Evolutionary conservation across 2,888 invertebrate species (phyloP).

Genomic region (Coenonympha arcania): DNA sequence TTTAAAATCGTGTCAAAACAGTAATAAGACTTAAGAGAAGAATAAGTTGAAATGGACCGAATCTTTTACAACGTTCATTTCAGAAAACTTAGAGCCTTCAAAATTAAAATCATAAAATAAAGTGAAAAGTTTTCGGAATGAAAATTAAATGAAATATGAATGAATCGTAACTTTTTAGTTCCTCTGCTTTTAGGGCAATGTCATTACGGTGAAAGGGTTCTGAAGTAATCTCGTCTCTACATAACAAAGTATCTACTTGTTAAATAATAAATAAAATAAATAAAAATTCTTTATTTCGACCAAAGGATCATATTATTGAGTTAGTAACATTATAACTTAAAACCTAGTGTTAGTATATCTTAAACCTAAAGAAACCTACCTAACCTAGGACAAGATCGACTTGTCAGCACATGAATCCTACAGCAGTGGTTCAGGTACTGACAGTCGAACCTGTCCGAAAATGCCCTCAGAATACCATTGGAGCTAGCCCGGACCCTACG

Average conservation of each 20-base stretch:
- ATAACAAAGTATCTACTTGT: slow-evolving; percentile 10
- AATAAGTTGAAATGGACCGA: slow-evolving; percentile 2
- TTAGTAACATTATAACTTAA: no score
- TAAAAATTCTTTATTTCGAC: no score
- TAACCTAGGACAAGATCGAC: no score
- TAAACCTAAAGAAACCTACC: no score
- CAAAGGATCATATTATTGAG: no score
- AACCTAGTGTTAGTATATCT: no score
- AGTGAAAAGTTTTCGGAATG: slow-evolving; percentile 14
- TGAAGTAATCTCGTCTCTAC: slow-evolving; percentile 9
- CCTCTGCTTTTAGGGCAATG: slow-evolving; percentile 14
- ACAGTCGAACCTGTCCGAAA: no score
- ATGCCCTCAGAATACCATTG: no score
- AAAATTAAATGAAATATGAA: slow-evolving; percentile 17
- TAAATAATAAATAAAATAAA: no score
- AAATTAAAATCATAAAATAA: slow-evolving; percentile 9
- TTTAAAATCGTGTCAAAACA: not conserved
- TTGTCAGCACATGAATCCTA: no score
- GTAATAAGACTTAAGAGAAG: slow-evolving; percentile 5
- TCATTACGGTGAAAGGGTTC: slow-evolving; percentile 18
- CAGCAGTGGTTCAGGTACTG: no score
- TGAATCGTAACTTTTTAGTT: slow-evolving; percentile 18
- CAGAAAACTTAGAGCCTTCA: slow-evolving; percentile 8
- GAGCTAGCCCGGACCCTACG: no score
- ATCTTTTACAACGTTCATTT: slow-evolving; percentile 9